Conservation (phyloP, 2,888 invertebrate genomes). For the Phaedon cochleariae region DNA sequence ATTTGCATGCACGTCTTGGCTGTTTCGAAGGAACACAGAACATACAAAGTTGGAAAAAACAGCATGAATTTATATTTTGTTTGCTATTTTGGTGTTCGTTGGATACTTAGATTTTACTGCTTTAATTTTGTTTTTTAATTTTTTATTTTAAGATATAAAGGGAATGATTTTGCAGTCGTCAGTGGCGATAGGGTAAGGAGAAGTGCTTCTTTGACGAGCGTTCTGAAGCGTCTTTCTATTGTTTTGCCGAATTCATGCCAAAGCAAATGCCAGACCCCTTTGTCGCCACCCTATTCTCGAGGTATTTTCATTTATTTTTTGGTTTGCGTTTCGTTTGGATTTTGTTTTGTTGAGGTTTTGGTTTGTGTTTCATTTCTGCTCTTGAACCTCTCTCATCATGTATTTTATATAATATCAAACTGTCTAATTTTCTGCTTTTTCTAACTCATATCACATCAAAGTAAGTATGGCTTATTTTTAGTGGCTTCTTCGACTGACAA, state of each 20-base stretch:
- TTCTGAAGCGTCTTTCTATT: slow-evolving; percentile 66
- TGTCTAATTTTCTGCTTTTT: too few relatives aligned
- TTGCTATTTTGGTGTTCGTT: slow-evolving; percentile 28
- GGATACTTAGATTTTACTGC: slow-evolving; percentile 46
- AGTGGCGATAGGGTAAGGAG: slow-evolving; percentile 56
- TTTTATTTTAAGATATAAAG: slow-evolving; percentile 59
- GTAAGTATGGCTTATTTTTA: too few relatives aligned
- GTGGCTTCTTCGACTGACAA: too few relatives aligned
- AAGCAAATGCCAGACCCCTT: slow-evolving; percentile 72
- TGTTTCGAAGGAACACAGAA: too few relatives aligned
- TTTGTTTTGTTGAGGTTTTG: slow-evolving; percentile 17
- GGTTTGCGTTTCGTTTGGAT: slow-evolving; percentile 18
- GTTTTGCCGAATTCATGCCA: slow-evolving; percentile 77
- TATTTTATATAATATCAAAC: too few relatives aligned
- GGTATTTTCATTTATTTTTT: slow-evolving; percentile 62
- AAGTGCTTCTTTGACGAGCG: slow-evolving; percentile 55
- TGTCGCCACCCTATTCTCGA: slow-evolving; percentile 73
- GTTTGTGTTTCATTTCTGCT: not conserved
- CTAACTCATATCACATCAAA: too few relatives aligned
- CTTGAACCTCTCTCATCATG: too few relatives aligned
- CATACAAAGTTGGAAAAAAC: too few relatives aligned
- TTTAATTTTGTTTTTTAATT: slow-evolving; percentile 53
- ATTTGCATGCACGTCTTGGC: too few relatives aligned
- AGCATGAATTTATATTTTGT: slow-evolving; percentile 20
- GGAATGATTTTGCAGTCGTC: slow-evolving; percentile 62